Percentiles rank a stretch among this genome's conserved stretches.
These are phyloP conservation scores for Gasteruption jaculator DNA, from an alignment of 2,888 invertebrate species.

Conservation along the genomic window DNA sequence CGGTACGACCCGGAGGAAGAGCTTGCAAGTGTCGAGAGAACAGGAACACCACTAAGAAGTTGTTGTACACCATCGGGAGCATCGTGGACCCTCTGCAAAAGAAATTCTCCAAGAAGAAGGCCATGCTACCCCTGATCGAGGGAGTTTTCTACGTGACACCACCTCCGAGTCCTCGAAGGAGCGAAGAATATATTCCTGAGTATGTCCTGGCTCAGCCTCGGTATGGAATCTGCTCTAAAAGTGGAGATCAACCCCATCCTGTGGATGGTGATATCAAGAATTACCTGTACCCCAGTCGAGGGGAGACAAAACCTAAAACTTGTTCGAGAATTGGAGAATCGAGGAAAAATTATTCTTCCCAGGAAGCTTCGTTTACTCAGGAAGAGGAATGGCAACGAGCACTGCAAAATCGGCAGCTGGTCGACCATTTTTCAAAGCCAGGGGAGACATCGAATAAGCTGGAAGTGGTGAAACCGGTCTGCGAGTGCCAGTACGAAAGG, in stretches of 20 bases:
- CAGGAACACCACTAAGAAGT: conserved; percentile 32
- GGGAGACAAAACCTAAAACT: too few relatives aligned
- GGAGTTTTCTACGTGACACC: conserved; percentile 36
- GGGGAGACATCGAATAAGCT: conserved; percentile 30
- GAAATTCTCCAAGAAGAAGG: conserved; percentile 16
- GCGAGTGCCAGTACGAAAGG: conserved; percentile 41
- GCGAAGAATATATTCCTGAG: conserved; percentile 42
- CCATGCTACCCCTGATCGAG: conserved; percentile 30
- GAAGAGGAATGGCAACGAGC: conserved; percentile 23
- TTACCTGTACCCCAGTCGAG: too few relatives aligned
- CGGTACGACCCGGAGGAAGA: conserved; percentile 33
- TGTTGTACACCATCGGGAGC: conserved; percentile 33
- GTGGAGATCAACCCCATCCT: too few relatives aligned
- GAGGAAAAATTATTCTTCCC: too few relatives aligned
- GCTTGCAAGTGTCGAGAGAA: conserved; percentile 41
- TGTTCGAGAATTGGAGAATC: too few relatives aligned
- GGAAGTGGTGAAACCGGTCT: conserved; percentile 35
- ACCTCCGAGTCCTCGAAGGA: conserved; percentile 33
- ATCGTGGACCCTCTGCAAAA: too few relatives aligned
- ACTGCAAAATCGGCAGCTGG: conserved; percentile 29
- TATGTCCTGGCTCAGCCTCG: conserved; percentile 41
- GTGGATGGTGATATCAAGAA: conserved; percentile 13
- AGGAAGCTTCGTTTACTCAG: too few relatives aligned
- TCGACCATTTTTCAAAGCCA: conserved; percentile 30
- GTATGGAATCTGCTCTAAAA: too few relatives aligned